Evolutionary conservation across 2,113 vertebrate species (phyloP).

Genomic region (Tauraco erythrolophus): DNA sequence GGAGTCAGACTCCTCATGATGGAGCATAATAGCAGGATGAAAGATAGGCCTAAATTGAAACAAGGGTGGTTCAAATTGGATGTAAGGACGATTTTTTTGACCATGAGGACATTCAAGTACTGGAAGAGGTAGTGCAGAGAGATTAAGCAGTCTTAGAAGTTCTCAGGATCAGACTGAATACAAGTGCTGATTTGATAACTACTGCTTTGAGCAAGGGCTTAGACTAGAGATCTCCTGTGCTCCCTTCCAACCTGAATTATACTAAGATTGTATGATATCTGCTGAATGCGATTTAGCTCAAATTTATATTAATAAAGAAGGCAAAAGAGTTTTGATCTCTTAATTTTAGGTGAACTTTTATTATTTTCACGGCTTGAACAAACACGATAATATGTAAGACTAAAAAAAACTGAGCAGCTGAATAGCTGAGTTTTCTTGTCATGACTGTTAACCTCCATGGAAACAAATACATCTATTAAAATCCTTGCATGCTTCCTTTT

Average conservation of each 20-base stretch:
- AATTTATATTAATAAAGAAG: background rate
- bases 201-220: background rate
- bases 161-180: background rate
- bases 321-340: background rate
- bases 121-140: background rate
- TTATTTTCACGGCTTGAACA: background rate
- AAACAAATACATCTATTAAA: background rate
- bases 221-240: background rate
- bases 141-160: background rate
- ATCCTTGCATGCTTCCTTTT: background rate
- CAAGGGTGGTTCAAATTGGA: background rate
- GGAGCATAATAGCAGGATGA: background rate
- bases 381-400: background rate
- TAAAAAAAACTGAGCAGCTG: background rate
- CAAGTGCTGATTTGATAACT: background rate
- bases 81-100: background rate
- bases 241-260: background rate
- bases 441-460: background rate
- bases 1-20: background rate
- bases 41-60: background rate
- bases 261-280: background rate
- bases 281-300: background rate
- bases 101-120: background rate
- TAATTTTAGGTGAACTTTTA: background rate
- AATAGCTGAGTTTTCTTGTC: background rate